These are phyloP conservation scores for Sphinx pinastri DNA, from an alignment of 2,888 invertebrate species.

Conservation along the genomic window DNA sequence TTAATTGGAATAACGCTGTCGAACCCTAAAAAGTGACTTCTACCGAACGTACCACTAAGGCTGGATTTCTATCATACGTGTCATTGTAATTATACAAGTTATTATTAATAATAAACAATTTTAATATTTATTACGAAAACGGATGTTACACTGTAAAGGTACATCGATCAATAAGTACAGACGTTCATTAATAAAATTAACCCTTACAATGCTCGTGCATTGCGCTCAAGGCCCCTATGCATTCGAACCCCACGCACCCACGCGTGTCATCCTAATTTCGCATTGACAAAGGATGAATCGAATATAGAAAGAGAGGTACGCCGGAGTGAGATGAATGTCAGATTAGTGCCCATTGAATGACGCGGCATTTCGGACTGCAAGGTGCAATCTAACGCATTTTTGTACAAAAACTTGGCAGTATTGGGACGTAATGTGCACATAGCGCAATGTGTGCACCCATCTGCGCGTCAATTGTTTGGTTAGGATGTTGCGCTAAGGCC, in stretches of 20 bases:
- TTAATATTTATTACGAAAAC: neutral
- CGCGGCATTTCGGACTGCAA: slow-evolving; percentile 66
- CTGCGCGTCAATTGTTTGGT: slow-evolving; percentile 74
- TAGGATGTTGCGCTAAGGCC: slow-evolving; percentile 66
- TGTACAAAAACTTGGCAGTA: slow-evolving; percentile 65
- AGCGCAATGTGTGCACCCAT: slow-evolving; percentile 74
- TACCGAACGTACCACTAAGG: no score
- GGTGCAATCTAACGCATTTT: slow-evolving; percentile 80
- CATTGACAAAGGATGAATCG: slow-evolving; percentile 73
- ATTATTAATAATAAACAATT: no score
- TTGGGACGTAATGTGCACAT: slow-evolving; percentile 62
- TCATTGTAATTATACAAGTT: no score
- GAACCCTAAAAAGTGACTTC: no score
- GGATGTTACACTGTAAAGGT: neutral
- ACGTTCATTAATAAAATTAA: slow-evolving; percentile 49
- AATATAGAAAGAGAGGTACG: slow-evolving; percentile 50
- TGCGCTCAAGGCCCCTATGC: slow-evolving; percentile 53
- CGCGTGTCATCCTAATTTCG: slow-evolving; percentile 77
- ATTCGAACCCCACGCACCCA: slow-evolving; percentile 72
- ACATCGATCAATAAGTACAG: slow-evolving; percentile 36
- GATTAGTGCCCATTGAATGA: slow-evolving; percentile 74
- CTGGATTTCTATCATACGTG: no score
- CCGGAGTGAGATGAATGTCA: slow-evolving; percentile 53
- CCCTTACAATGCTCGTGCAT: slow-evolving; percentile 52
- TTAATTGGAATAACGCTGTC: no score